These are phyloP conservation scores for Agriopis aurantiaria DNA, from an alignment of 2,888 invertebrate species.

Conservation along the genomic window DNA sequence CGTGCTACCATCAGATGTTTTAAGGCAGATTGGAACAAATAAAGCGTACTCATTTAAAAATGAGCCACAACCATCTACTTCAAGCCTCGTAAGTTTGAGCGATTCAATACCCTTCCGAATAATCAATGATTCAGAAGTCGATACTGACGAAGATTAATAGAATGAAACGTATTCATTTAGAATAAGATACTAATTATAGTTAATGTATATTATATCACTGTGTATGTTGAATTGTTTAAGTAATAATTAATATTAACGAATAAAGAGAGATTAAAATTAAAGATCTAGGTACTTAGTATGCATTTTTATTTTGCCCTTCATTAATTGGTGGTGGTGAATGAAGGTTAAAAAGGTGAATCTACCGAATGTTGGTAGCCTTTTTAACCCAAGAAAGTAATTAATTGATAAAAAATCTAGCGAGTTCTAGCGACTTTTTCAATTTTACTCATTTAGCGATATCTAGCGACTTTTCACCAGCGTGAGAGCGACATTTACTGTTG, in stretches of 20 bases:
- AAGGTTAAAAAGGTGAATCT: constrained; percentile 23
- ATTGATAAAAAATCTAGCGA: not conserved
- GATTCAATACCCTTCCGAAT: constrained; percentile 6
- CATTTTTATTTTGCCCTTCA: constrained; percentile 26
- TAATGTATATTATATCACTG: constrained; percentile 7
- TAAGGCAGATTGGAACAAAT: constrained; percentile 21
- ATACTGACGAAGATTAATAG: constrained; percentile 7
- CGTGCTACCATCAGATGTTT: constrained; percentile 22
- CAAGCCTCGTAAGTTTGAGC: constrained; percentile 8
- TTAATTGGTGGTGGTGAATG: constrained; percentile 24
- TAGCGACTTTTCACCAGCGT: constrained; percentile 1
- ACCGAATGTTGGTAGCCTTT: constrained; percentile 1
- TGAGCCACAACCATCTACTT: constrained; percentile 13
- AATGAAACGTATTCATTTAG: constrained; percentile 6
- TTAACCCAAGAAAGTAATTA: no score
- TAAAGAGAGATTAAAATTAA: constrained; percentile 7
- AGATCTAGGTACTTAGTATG: constrained; percentile 20
- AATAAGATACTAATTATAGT: constrained; percentile 6
- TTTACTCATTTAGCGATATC: constrained; percentile 9
- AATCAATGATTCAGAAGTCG: constrained; percentile 3
- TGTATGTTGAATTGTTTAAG: constrained; percentile 6
- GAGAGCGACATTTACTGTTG: constrained; percentile 2
- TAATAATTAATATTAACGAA: constrained; percentile 8
- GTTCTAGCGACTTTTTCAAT: not conserved
- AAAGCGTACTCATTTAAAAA: constrained; percentile 20